A percentile compares a stretch with the other conserved stretches of the same genome.
phyloP scores from a whole-genome alignment of 2,888 invertebrate species.

The Cyaniris semiargus region DNA sequence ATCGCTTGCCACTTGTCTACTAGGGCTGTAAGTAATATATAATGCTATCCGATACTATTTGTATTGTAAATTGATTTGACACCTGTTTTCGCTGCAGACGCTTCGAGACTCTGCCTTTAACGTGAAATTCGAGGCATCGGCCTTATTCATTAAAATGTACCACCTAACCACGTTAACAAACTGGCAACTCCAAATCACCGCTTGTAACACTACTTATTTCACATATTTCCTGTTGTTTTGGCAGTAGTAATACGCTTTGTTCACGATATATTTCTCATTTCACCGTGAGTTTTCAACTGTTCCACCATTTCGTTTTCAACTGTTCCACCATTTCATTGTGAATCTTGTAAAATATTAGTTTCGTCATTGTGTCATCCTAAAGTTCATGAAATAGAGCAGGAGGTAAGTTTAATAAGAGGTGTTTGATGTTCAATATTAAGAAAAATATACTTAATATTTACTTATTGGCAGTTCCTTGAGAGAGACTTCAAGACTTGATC shows the following conservation, averaged over 20 bases:
- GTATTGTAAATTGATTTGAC: no score
- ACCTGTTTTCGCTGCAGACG: no score
- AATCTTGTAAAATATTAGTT: neutral
- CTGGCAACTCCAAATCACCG: neutral
- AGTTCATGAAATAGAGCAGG: neutral
- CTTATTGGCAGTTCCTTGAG: no score
- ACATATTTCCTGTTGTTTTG: neutral
- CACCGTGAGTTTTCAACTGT: neutral
- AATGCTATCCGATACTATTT: no score
- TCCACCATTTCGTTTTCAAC: neutral
- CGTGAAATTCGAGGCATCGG: neutral
- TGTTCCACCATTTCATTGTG: neutral
- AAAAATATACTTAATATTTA: no score
- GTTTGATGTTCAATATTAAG: no score
- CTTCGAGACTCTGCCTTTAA: neutral
- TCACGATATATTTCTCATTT: neutral
- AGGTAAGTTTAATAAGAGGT: neutral
- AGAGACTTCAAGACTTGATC: no score
- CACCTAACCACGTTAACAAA: neutral
- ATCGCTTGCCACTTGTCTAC: no score
- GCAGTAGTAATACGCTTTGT: neutral
- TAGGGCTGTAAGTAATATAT: no score
- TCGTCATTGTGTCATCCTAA: neutral
- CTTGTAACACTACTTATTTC: slow-evolving; percentile 11
- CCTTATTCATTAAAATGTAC: neutral